Evolutionary conservation across 2,797 vertebrate species (phyloP), one percentile per base, ranked within the genome.

Genomic region (Microhierax caerulescens): DNA sequence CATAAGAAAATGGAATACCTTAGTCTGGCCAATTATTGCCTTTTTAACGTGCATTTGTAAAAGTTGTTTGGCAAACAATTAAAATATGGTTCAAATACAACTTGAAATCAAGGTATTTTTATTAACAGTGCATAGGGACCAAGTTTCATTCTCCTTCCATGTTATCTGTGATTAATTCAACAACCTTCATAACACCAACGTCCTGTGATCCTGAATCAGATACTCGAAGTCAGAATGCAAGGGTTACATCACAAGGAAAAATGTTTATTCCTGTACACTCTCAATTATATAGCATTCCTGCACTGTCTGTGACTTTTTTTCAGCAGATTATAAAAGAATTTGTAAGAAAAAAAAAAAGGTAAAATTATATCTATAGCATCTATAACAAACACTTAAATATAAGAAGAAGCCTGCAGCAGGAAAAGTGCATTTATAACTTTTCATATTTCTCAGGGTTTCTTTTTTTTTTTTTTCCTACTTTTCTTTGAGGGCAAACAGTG

Each of bases 381-480:
- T 65, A 25, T 5, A 84, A 15, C 9, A 95, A 95, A 76, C 32
- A 80, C 6, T 63, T 88, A 79, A 69, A 87, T 39, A 63, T 2
- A 68, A 64, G 30, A 56, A 60, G 30, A 54, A 92, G 22, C 7
- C 20, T 50, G 32, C 9, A 86, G 59, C 10, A 78, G 20, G 41
- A 13, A 92, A 77, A 94, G 63, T n/a, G 1, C 7, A 45, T 68
- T 76, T 74, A 53, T 25, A 68, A 69, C 18, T 61, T 76, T 87
- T 78, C 7, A 15, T 27, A 57, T 56, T 72, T 90, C 54, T 65
- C 24, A 76, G 5, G 48, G 37, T 10, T 65, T 57, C 8, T 4
- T 79, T 28, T 36, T 30, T 28, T 14, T 21, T 36, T 23, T 7
- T 2, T 2, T 5, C 1, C 0, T 47, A 28, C 4, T 53, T 63